A percentile compares a stretch with the other conserved stretches of the same genome.
These are phyloP conservation scores for Drosophila carrolli DNA, from an alignment of 1,140 invertebrate genomes.

Conservation along the genomic window DNA sequence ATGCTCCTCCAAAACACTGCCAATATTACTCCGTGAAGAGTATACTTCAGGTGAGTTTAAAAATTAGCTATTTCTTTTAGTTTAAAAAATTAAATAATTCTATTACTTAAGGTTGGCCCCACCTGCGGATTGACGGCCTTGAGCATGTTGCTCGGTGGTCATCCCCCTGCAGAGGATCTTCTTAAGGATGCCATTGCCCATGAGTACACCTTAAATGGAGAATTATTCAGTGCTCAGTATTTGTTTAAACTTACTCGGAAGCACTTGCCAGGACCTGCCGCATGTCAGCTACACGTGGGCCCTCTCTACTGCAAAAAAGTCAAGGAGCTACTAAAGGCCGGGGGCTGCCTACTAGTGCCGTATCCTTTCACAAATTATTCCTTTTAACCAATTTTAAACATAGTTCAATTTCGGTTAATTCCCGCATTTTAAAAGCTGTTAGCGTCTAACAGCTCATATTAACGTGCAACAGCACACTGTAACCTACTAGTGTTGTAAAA, in stretches of 20 bases:
- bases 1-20: conserved; percentile 56
- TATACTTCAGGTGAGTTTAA: conserved; percentile 52
- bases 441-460: conserved; percentile 19
- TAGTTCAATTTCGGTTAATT: not conserved
- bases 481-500: conserved; percentile 20
- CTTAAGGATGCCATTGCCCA: conserved; percentile 86
- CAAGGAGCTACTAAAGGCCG: conserved; percentile 78
- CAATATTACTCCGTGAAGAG: conserved; percentile 60
- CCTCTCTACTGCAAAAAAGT: conserved; percentile 76
- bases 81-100: not conserved
- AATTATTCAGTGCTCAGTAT: conserved; percentile 93
- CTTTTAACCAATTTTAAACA: not conserved
- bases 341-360: conserved; percentile 85
- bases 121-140: conserved; percentile 93
- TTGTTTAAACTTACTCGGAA: conserved; percentile 85
- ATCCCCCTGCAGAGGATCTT: conserved; percentile 87
- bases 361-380: conserved; percentile 84
- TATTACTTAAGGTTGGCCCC: conserved; percentile 84
- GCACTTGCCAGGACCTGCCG: conserved; percentile 20
- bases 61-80: not conserved
- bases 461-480: conserved; percentile 17
- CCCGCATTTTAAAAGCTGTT: not conserved
- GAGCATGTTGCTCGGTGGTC: conserved; percentile 89
- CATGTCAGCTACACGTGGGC: conserved; percentile 55
- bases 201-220: conserved; percentile 91